These are phyloP conservation scores for Xestia c-nigrum DNA, from an alignment of 2,888 invertebrate genomes.

Conservation along the genomic window DNA sequence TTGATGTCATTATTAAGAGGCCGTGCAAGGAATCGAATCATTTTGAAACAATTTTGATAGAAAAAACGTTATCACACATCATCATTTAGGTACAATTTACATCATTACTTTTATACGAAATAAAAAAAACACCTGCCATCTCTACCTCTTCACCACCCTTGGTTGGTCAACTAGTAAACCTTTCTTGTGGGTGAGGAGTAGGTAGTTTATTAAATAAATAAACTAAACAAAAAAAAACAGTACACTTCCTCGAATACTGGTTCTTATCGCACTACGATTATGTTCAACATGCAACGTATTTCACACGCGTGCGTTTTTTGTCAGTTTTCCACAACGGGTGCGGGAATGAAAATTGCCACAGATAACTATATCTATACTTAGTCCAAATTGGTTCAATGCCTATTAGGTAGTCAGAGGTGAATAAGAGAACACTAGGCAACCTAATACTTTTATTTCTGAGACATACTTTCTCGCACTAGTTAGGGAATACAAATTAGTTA, in stretches of 20 bases:
- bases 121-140: neutral
- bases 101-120: neutral
- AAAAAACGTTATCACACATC: neutral
- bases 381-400: too few relatives aligned
- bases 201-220: neutral
- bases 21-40: neutral
- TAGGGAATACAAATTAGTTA: neutral
- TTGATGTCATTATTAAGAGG: conserved; percentile 19
- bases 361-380: too few relatives aligned
- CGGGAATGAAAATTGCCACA: too few relatives aligned
- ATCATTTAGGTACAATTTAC: neutral
- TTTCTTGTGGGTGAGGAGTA: neutral
- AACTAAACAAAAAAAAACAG: neutral
- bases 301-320: too few relatives aligned
- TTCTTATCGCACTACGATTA: too few relatives aligned
- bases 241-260: too few relatives aligned
- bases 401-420: too few relatives aligned
- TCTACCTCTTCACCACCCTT: neutral
- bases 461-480: neutral
- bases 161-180: neutral
- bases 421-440: too few relatives aligned
- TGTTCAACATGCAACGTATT: too few relatives aligned
- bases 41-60: neutral
- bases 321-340: too few relatives aligned
- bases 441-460: neutral